Evolutionary conservation across 1,140 invertebrate genomes (phyloP), one percentile per base, ranked within the genome.

Genomic region (Conus betulinus): DNA sequence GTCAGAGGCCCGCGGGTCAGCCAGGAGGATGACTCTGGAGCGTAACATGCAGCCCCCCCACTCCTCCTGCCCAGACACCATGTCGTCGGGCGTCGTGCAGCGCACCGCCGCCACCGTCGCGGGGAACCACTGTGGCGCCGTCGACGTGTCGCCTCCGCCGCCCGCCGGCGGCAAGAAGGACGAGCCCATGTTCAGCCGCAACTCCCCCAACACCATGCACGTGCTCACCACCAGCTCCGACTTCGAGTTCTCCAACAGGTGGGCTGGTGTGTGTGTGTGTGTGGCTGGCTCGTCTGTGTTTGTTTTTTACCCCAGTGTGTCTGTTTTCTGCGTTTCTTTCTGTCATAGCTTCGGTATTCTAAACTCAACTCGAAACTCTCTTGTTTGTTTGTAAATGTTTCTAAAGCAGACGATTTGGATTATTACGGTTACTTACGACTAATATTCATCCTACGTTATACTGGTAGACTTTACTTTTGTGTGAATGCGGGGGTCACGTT

Each of bases 241-340:
- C 86, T 93, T 95, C 84, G 95, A 95, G 81, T 95, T 95, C 88
- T 91, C 93, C 11, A 95, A 95, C 89, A 95, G 93, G 94, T 95
- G 88, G 87, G 39, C 39, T 39, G 39, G 39, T 39, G 39, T 39
- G 39, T 39, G 39, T 39, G 39, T 39, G 39, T 39, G 39, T 39
- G 39, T 39, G 39, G 0, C 0, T 39, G 39, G 39, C 39, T 39
- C 39, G 39, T 39, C 39, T 0, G 39, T 39, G 0, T 39, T 39
- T 39, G 39, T 39, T 39, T 39, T 39, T 39, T 39, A 39, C 39
- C 39, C 39, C 39, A n/a, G n/a, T 39, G 39, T 39, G 39, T 39
- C 39, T 39, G 39, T 39, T 39, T 39, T 39, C 39, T 39, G 39
- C 3, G 39, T 39, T 39, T 39, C 39, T 39, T 39, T 39, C 39